Base-by-base conservation (phyloP, 2,113 vertebrate genomes). In the Colius striatus region DNA sequence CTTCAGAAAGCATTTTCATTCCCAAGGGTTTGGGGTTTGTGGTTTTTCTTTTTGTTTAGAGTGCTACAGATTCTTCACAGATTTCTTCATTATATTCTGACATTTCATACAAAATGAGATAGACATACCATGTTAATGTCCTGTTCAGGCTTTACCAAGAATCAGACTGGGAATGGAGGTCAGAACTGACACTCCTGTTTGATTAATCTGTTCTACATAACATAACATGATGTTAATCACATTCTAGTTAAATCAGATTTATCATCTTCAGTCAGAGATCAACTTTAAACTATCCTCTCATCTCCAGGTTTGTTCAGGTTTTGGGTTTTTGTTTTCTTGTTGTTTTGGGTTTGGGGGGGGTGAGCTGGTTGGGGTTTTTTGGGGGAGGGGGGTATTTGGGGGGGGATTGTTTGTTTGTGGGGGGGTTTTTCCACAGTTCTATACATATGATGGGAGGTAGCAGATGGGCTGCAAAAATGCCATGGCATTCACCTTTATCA, bases 121-220 rank as follows among this genome's bases (percentile, higher is more conserved):
- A 53, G 29, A 53, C 1, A 1, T 36, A 21, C 9, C 15, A 3
- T 10, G 2, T 26, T 54, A 68, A 34, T 16, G 5, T 53, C 11
- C 11, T 13, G 8, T 48, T 60, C 29, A 51, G 21, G 18, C 60
- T 60, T 66, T 29, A 77, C 6, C 51, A 72, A 61, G 22, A 68
- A 74, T 81, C 32, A 73, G 45, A 41, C 34, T 61, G 34, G 32
- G 27, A 75, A 62, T 27, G 16, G 25, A 74, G 36, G 74, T 55
- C 48, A 77, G 67, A 89, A 84, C 15, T 20, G 51, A 73, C 43
- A 36, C 13, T 58, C 22, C 26, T 51, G 21, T 70, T 51, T 21
- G 14, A 10, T 58, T 12, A 66, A 43, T 77, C n/a, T 43, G n/a
- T 89, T 70, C 48, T 20, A 58, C 20, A 13, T 36, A 80, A 38